Conservation (phyloP, 2,797 vertebrate species). For the Eleutherodactylus coqui region DNA sequence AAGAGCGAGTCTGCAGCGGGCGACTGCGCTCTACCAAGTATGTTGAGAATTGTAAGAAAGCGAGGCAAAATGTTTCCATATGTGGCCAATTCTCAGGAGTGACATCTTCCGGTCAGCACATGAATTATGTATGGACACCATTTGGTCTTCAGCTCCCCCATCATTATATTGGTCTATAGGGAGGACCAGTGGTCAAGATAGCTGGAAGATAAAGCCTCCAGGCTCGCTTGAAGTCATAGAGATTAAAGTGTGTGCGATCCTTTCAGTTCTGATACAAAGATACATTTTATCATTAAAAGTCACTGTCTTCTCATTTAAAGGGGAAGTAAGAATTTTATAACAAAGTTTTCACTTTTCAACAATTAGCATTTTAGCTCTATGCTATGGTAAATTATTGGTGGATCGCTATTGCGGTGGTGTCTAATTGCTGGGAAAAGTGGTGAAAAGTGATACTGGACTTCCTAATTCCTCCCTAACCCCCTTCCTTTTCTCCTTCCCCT, state of each 20-base stretch:
- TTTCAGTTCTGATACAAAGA: background rate
- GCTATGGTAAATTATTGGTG: background rate
- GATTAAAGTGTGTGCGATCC: background rate
- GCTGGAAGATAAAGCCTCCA: background rate
- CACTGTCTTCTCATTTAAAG: background rate
- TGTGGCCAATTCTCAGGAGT: background rate
- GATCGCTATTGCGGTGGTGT: background rate
- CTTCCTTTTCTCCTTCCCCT: too few species aligned
- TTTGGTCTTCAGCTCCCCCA: background rate
- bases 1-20: background rate
- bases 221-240: background rate
- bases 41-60: background rate
- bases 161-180: conserved; percentile 42
- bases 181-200: conserved; percentile 3
- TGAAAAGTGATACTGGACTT: background rate
- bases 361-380: background rate
- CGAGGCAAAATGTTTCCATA: background rate
- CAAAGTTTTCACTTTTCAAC: background rate
- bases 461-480: too few species aligned
- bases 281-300: too few species aligned
- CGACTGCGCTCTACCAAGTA: background rate
- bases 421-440: background rate
- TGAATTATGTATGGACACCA: conserved; percentile 19
- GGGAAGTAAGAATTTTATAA: background rate
- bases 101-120: background rate